Evolutionary conservation across 1,140 invertebrate genomes (phyloP).

Genomic region (Belonocnema kinseyi): DNA sequence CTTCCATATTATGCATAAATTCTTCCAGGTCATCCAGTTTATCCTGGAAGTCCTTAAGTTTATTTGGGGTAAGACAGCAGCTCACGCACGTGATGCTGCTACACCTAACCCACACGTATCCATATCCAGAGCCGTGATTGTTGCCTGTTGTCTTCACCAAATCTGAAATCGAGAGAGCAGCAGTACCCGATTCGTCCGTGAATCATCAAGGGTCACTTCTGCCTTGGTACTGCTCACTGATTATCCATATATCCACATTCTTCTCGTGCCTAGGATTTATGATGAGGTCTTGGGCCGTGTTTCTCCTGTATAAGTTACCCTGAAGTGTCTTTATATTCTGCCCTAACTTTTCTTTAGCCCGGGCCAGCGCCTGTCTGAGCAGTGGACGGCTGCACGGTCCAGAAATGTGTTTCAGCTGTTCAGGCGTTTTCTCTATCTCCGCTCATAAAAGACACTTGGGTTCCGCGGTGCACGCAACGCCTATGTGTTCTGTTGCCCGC

Average conservation of each 20-base stretch:
- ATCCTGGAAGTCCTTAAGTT: too few relatives aligned
- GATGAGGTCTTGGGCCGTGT: too few relatives aligned
- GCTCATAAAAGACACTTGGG: slow-evolving; percentile 33
- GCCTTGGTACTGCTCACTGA: neutral
- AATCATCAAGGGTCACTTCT: neutral
- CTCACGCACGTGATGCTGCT: too few relatives aligned
- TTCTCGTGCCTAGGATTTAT: neutral
- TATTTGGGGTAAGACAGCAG: too few relatives aligned
- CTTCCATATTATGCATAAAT: too few relatives aligned
- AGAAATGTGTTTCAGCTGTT: neutral
- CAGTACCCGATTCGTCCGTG: neutral
- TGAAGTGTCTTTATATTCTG: neutral
- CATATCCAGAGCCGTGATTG: too few relatives aligned
- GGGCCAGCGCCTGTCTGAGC: neutral
- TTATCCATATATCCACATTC: neutral
- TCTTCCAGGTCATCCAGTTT: too few relatives aligned
- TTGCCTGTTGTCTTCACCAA: neutral
- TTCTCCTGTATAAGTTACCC: neutral
- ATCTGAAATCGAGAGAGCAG: neutral
- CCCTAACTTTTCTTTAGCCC: neutral
- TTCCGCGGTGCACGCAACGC: slow-evolving; percentile 3
- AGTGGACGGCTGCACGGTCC: neutral
- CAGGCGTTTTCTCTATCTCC: neutral
- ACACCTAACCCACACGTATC: too few relatives aligned
- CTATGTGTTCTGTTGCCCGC: slow-evolving; percentile 44